These are phyloP conservation scores for Oryzias melastigma DNA, from an alignment of 2,113 vertebrate species.

Conservation along the genomic window DNA sequence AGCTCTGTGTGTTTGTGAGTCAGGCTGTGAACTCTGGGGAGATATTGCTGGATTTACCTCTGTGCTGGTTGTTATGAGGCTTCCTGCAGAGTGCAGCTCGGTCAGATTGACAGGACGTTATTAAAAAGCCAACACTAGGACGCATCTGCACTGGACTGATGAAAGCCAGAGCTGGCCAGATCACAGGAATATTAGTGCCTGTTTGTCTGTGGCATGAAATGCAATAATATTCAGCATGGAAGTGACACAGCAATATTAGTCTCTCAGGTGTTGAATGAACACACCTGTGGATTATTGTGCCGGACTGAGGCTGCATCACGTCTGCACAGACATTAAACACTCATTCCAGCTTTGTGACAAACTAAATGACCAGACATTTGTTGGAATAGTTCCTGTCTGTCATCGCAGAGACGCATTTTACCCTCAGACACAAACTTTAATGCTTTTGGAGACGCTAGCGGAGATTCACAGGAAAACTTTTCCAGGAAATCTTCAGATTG, in stretches of 20 bases:
- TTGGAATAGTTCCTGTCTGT: conserved; percentile 63
- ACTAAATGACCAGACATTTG: conserved; percentile 71
- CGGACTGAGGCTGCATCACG: conserved; percentile 25
- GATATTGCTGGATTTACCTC: conserved; percentile 72
- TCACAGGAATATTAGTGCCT: conserved; percentile 75
- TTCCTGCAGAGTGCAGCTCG: conserved; percentile 57
- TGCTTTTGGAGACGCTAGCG: too few species aligned
- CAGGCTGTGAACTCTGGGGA: conserved; percentile 55
- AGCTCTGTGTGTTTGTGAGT: conserved; percentile 48
- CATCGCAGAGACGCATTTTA: too few species aligned
- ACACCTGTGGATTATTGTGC: conserved; percentile 58
- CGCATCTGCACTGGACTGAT: conserved; percentile 76
- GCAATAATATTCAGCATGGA: conserved; percentile 67
- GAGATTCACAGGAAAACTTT: too few species aligned
- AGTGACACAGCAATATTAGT: conserved; percentile 64
- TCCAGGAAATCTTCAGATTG: too few species aligned
- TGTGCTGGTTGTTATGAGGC: conserved; percentile 63
- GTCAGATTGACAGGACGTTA: conserved; percentile 79
- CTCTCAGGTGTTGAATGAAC: conserved; percentile 61
- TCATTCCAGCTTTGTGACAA: conserved; percentile 60
- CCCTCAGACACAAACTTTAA: too few species aligned
- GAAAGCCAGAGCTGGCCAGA: conserved; percentile 66
- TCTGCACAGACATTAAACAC: conserved; percentile 67
- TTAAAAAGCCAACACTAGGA: conserved; percentile 76
- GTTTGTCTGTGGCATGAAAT: conserved; percentile 72